These are phyloP conservation scores for Sarcophaga carnaria DNA, from an alignment of 2,888 invertebrate species.

Conservation along the genomic window DNA sequence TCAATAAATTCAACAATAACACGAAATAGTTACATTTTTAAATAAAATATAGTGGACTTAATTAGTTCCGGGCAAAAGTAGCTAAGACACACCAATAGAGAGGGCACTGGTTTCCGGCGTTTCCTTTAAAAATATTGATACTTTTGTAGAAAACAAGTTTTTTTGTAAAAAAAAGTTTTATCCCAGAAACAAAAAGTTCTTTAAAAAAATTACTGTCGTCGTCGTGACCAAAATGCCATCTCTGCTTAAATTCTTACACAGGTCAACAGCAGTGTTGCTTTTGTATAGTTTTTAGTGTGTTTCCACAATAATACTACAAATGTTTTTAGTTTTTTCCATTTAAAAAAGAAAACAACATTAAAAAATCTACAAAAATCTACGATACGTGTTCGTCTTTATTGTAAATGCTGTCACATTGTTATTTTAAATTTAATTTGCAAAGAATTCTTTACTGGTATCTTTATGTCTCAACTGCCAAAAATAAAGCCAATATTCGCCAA, in stretches of 20 bases:
- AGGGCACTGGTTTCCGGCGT: no score
- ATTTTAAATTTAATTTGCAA: slow-evolving; percentile 38
- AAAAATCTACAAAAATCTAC: slow-evolving; percentile 6
- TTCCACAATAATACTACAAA: slow-evolving; percentile 53
- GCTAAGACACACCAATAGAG: no score
- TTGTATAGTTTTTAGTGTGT: slow-evolving; percentile 72
- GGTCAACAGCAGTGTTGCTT: background rate
- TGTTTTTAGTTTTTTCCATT: slow-evolving; percentile 73
- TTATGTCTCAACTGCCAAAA: slow-evolving; percentile 26
- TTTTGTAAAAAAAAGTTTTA: no score
- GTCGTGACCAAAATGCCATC: slow-evolving; percentile 98
- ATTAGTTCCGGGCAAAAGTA: no score
- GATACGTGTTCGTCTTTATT: background rate
- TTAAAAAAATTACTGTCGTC: slow-evolving; percentile 84
- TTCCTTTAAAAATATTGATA: no score
- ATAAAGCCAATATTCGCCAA: slow-evolving; percentile 74
- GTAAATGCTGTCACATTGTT: background rate
- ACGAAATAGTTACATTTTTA: no score
- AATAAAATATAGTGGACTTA: no score
- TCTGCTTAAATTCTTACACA: slow-evolving; percentile 82
- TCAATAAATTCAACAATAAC: no score
- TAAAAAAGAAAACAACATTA: slow-evolving; percentile 51
- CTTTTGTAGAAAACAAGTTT: no score
- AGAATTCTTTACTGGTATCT: slow-evolving; percentile 24
- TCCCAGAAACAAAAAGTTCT: no score